Evolutionary conservation across 2,888 invertebrate genomes (phyloP).

Genomic region (Cartodere bifasciata): DNA sequence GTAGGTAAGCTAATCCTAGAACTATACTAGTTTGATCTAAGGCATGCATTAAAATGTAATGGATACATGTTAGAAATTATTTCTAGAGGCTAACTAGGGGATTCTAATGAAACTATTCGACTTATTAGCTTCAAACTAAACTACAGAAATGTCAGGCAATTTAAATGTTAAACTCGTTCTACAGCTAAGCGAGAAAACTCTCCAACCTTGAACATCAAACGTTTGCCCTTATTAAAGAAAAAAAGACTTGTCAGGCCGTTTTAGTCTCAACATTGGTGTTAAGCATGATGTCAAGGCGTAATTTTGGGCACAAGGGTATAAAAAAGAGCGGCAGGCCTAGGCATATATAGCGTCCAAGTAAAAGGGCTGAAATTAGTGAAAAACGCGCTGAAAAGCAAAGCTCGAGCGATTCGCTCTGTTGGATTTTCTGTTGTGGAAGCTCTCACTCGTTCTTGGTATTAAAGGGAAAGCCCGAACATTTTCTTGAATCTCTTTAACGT

Average conservation of each 20-base stretch:
- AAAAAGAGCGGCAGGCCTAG: constrained; percentile 11
- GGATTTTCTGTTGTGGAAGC: constrained; percentile 37
- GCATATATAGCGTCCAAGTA: constrained; percentile 2
- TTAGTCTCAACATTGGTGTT: too few species aligned
- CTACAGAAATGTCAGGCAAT: too few species aligned
- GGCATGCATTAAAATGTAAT: constrained; percentile 34
- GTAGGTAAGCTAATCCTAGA: constrained; percentile 32
- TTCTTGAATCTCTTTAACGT: too few species aligned
- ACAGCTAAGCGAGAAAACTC: too few species aligned
- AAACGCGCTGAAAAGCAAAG: constrained; percentile 29
- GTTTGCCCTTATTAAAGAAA: too few species aligned
- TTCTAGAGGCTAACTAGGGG: constrained; percentile 34
- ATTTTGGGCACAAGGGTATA: too few species aligned
- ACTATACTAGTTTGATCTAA: constrained; percentile 32
- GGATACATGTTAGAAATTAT: constrained; percentile 33
- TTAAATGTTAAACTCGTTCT: too few species aligned
- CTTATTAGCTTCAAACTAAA: too few species aligned
- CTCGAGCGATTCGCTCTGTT: constrained; percentile 36
- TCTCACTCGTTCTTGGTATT: constrained; percentile 36
- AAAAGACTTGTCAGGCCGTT: too few species aligned
- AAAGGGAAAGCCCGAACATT: constrained; percentile 34
- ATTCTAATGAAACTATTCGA: too few species aligned
- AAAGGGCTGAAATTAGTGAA: constrained; percentile 4
- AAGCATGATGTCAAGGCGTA: too few species aligned
- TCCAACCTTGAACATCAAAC: too few species aligned